Evolutionary conservation across 1,140 invertebrate species (phyloP).

Genomic region (Pachyrhynchus sulphureomaculatus): DNA sequence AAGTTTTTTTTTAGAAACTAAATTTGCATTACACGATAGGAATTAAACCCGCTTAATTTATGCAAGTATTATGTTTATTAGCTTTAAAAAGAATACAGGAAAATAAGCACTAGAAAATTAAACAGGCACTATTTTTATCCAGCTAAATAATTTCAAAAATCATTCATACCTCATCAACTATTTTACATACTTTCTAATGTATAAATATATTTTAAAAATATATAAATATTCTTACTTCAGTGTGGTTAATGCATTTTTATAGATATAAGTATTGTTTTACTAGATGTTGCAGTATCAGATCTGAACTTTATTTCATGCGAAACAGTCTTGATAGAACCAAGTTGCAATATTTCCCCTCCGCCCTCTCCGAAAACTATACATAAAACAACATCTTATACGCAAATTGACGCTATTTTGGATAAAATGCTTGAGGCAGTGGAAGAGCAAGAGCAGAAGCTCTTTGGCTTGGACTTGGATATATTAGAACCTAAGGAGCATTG

Average conservation of each 20-base stretch:
- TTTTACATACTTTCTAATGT: neutral
- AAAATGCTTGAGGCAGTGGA: conserved; percentile 48
- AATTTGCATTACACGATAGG: too few species aligned
- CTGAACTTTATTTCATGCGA: conserved; percentile 42
- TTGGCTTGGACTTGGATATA: conserved; percentile 41
- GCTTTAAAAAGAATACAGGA: too few species aligned
- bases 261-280: conserved; percentile 17
- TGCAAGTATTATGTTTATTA: too few species aligned
- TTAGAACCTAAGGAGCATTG: conserved; percentile 38
- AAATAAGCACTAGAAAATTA: too few species aligned
- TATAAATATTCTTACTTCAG: conserved; percentile 50
- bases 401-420: conserved; percentile 48
- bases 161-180: conserved; percentile 25
- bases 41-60: too few species aligned
- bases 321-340: conserved; percentile 42
- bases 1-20: too few species aligned
- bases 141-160: neutral
- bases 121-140: too few species aligned
- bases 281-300: conserved; percentile 22
- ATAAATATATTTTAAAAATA: conserved; percentile 12
- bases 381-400: conserved; percentile 42
- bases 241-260: conserved; percentile 42
- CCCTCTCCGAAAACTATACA: conserved; percentile 15
- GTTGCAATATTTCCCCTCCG: conserved; percentile 31
- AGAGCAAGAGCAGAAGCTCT: conserved; percentile 42